Evolutionary conservation across 2,888 invertebrate genomes (phyloP), one percentile per base, ranked within the genome.

Genomic region (Vanessa cardui): DNA sequence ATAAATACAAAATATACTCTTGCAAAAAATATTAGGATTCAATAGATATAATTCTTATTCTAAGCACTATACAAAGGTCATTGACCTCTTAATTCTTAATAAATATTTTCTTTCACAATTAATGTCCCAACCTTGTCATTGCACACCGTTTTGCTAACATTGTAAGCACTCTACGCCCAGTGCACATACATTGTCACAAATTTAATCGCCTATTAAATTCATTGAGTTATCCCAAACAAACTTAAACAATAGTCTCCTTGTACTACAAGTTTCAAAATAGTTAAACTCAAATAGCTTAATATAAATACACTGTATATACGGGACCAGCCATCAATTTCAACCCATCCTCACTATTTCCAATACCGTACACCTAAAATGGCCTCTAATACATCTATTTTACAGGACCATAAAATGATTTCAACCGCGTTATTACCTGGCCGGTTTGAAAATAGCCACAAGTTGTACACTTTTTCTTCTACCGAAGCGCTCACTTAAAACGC

Each of bases 391-490:
- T 71, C 71, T 71, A 74, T 75, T 77, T 77, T 63, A 61, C 58
- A 69, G 63, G 61, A 64, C 73, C 73, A 77, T 80, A 77, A 80
- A 80, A 72, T 64, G 67, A 73, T 73, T 74, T 74, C 75, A 75
- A 52, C 31, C 45, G 73, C 73, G 73, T 73, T 77, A 81, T 83
- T 83, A 88, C 86, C 87, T 87, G 86, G 76, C 78, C 75, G 74
- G 72, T 76, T 75, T 61, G 39, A 72, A 78, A 78, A 80, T 79
- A 80, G 79, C 75, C 69, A 62, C 56, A 70, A 67, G 68, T 69
- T 64, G 46, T 64, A 54, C 75, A 71, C 76, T 77, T 76, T 76
- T 77, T 74, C 74, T 74, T 74, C 76, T 71, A 72, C 66, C 70
- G 68, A 62, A 33, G 72, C 71, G 68, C 52, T 64, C 68, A 68